Evolutionary conservation across 2,797 vertebrate genomes (phyloP).

Genomic region (Acanthornis magna): DNA sequence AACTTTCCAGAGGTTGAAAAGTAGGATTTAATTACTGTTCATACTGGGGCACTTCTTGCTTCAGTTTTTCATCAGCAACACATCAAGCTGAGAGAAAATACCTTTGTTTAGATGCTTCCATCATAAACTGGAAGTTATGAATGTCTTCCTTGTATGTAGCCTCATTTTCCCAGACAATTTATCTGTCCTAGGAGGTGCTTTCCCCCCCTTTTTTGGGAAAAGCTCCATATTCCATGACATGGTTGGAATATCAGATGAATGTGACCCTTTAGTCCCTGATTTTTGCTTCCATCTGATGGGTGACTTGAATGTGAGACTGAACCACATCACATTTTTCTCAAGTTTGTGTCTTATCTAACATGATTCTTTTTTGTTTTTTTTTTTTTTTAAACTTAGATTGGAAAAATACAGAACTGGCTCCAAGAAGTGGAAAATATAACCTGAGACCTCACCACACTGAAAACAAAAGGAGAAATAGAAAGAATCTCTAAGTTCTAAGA

Average conservation of each 20-base stretch:
- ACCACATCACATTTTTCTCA: not conserved
- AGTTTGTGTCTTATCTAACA: not conserved
- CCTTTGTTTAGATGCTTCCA: not conserved
- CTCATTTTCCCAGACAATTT: not conserved
- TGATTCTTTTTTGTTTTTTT: not conserved
- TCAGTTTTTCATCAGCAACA: not conserved
- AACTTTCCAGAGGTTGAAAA: not conserved
- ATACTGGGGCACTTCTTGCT: not conserved
- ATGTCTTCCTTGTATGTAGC: not conserved
- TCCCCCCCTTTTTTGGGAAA: not conserved
- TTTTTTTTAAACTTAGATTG: not conserved
- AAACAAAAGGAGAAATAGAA: not conserved
- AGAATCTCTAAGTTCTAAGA: not conserved
- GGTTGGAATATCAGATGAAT: not conserved
- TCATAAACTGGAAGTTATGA: not conserved
- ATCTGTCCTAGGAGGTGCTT: not conserved
- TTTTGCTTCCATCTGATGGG: not conserved
- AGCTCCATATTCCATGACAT: accelerated
- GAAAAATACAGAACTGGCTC: not conserved
- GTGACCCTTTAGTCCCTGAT: not conserved
- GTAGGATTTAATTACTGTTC: not conserved
- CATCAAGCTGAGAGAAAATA: not conserved
- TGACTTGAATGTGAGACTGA: not conserved
- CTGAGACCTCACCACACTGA: not conserved
- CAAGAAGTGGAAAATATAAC: not conserved